Percentiles rank a stretch among this genome's conserved stretches.
Evolutionary conservation across 2,888 invertebrate genomes (phyloP).

Genomic region (Xestoiulus laeticollis): DNA sequence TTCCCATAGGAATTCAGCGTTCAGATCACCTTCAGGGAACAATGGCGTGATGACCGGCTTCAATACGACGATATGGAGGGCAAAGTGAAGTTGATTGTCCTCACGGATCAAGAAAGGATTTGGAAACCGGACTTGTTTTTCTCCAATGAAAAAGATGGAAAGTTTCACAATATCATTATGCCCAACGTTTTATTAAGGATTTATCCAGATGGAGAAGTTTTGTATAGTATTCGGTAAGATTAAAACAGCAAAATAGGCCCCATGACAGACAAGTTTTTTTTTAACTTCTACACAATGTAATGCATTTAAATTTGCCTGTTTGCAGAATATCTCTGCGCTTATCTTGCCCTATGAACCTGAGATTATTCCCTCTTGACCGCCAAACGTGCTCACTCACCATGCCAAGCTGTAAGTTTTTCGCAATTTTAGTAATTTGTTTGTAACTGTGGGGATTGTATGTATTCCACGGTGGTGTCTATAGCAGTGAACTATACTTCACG

Average conservation of each 20-base stretch:
- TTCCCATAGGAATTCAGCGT: slow-evolving; percentile 89
- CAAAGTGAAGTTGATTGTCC: slow-evolving; percentile 82
- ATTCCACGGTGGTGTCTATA: no score
- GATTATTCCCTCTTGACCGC: slow-evolving; percentile 94
- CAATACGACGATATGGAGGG: slow-evolving; percentile 61
- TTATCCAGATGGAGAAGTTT: slow-evolving; percentile 91
- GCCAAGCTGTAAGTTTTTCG: slow-evolving; percentile 89
- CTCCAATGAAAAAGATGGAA: slow-evolving; percentile 67
- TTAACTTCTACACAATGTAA: background rate
- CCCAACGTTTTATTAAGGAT: slow-evolving; percentile 97
- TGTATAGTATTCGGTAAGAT: slow-evolving; percentile 87
- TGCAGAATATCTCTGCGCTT: slow-evolving; percentile 90
- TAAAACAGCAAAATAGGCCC: background rate
- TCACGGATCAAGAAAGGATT: slow-evolving; percentile 92
- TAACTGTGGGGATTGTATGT: no score
- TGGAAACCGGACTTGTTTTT: slow-evolving; percentile 96
- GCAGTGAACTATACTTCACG: no score
- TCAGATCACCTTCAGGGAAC: slow-evolving; percentile 95
- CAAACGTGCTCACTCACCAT: slow-evolving; percentile 94
- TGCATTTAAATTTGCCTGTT: background rate
- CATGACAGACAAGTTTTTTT: no score
- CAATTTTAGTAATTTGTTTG: background rate
- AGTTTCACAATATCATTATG: slow-evolving; percentile 91
- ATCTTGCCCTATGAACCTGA: slow-evolving; percentile 97
- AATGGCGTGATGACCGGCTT: slow-evolving; percentile 90